These are phyloP conservation scores for Hippolais icterina DNA, from an alignment of 2,113 vertebrate species.

Conservation along the genomic window DNA sequence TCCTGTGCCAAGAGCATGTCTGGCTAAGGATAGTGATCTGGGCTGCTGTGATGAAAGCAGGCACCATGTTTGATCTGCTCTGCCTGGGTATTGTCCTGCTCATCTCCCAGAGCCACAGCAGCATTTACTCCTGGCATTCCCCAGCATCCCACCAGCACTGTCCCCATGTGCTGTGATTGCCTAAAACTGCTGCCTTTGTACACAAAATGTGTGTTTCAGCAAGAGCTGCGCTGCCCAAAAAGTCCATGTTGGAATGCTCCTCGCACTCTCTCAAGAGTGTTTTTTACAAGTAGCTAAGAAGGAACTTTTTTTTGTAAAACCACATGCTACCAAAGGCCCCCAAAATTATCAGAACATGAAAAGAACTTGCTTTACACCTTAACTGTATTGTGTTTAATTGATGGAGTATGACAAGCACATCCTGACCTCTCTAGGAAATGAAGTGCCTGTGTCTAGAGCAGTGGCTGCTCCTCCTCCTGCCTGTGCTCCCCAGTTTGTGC, in stretches of 20 bases:
- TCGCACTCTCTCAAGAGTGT: neutral
- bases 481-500: neutral
- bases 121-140: neutral
- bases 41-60: conserved; percentile 52
- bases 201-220: neutral
- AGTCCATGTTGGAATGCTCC: neutral
- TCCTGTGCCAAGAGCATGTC: conserved; percentile 2
- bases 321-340: neutral
- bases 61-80: neutral
- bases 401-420: neutral
- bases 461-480: too few relatives aligned
- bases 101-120: neutral
- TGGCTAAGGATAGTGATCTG: conserved; percentile 15
- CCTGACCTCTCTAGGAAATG: neutral
- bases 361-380: neutral
- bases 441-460: neutral
- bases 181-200: neutral
- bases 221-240: neutral
- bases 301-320: too few relatives aligned
- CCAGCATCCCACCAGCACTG: neutral
- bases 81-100: neutral
- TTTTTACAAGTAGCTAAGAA: neutral
- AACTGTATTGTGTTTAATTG: neutral
- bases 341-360: neutral
- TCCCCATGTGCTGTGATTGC: neutral